These are phyloP conservation scores for Harmothoe impar DNA, from an alignment of 2,888 invertebrate genomes.

Conservation along the genomic window DNA sequence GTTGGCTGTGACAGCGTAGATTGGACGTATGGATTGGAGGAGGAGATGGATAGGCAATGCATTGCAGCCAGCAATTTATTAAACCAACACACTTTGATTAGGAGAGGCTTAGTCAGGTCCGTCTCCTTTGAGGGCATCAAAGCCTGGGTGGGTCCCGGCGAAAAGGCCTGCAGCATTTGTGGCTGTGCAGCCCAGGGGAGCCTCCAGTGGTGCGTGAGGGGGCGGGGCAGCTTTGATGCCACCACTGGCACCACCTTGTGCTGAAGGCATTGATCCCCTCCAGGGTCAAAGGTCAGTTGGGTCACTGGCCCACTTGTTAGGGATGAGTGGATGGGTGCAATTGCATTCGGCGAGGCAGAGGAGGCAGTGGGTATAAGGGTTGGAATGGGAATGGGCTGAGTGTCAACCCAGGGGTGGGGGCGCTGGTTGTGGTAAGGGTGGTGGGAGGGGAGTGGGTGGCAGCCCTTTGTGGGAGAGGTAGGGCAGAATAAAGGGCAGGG, in stretches of 20 bases:
- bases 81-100: background rate
- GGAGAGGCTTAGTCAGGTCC: background rate
- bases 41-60: background rate
- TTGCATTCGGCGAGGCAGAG: background rate
- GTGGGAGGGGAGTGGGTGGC: background rate
- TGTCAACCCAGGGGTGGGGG: background rate
- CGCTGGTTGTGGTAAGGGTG: background rate
- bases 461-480: too few species aligned
- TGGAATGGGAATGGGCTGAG: background rate
- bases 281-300: constrained; percentile 18
- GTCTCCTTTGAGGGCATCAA: constrained; percentile 12
- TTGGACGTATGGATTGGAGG: background rate
- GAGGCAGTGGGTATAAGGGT: background rate
- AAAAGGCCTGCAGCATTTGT: constrained; percentile 10
- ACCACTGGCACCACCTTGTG: background rate
- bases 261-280: constrained; percentile 14
- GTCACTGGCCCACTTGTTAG: background rate
- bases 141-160: background rate
- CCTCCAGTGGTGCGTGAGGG: constrained; percentile 15
- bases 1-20: background rate
- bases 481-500: too few species aligned
- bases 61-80: background rate
- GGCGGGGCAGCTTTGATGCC: background rate
- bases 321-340: constrained; percentile 14
- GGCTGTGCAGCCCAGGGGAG: background rate